A percentile compares a stretch with the other conserved stretches of the same genome.
Evolutionary conservation across 2,113 vertebrate species (phyloP).

Genomic region (Leptobrachium ailaonicum): DNA sequence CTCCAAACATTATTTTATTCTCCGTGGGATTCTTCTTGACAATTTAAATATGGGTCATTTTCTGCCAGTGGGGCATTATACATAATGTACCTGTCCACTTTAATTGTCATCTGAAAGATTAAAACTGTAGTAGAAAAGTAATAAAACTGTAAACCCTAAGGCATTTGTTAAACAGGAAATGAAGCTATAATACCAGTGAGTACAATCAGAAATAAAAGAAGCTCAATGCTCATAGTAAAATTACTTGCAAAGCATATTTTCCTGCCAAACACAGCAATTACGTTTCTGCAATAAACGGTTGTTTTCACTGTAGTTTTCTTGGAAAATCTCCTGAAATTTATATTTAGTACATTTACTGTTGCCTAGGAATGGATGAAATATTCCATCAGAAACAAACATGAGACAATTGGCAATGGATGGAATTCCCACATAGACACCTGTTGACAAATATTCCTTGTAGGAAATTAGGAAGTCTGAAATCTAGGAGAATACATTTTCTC

Average conservation of each 20-base stretch:
- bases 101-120: conserved; percentile 46
- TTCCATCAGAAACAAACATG: no score
- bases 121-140: conserved; percentile 44
- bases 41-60: conserved; percentile 49
- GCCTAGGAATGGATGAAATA: no score
- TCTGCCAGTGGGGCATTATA: conserved; percentile 44
- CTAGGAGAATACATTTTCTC: no score
- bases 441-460: no score
- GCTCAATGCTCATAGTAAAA: conserved; percentile 25
- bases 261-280: neutral
- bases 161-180: conserved; percentile 41
- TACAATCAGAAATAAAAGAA: conserved; percentile 33
- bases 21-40: conserved; percentile 39
- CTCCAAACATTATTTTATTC: conserved; percentile 32
- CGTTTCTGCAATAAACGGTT: neutral
- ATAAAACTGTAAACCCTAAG: conserved; percentile 45
- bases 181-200: conserved; percentile 24
- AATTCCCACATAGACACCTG: no score
- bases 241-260: neutral
- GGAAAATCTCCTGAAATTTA: no score
- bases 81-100: conserved; percentile 47
- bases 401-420: no score
- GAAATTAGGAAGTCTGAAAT: no score
- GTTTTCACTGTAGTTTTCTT: neutral
- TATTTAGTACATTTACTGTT: no score